These are phyloP conservation scores for Apis laboriosa DNA, from an alignment of 1,140 invertebrate genomes.

Conservation along the genomic window DNA sequence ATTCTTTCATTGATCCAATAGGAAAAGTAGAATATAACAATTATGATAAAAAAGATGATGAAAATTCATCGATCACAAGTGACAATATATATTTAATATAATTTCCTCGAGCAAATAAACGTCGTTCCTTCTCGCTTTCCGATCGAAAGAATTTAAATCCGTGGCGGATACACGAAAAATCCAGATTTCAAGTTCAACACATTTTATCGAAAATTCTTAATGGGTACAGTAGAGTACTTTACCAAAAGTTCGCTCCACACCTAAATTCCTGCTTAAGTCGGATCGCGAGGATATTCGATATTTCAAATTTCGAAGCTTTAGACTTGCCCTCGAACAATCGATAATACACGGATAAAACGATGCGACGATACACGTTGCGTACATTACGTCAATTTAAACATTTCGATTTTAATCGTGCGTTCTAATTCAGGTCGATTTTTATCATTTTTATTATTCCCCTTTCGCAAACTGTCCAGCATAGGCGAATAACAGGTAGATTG, in stretches of 20 bases:
- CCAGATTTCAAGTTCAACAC: neutral
- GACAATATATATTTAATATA: too few species aligned
- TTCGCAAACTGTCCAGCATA: too few species aligned
- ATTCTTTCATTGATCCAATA: too few species aligned
- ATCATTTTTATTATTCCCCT: too few species aligned
- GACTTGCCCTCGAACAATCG: neutral
- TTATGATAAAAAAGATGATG: too few species aligned
- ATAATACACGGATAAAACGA: neutral
- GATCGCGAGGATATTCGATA: neutral
- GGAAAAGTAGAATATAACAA: too few species aligned
- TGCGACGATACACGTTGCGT: too few species aligned
- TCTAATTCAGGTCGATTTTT: too few species aligned
- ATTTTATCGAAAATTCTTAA: neutral
- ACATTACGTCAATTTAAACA: neutral
- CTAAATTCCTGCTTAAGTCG: neutral
- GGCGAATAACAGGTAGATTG: too few species aligned
- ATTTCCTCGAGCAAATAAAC: neutral
- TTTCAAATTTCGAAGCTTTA: neutral
- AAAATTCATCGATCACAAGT: too few species aligned
- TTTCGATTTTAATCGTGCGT: neutral
- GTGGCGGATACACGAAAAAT: neutral
- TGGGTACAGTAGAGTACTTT: neutral
- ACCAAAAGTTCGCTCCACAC: neutral
- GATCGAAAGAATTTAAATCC: neutral
- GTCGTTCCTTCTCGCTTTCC: neutral